Evolutionary conservation across 1,140 invertebrate genomes (phyloP), one percentile per base, ranked within the genome.

Genomic region (Leguminivora glycinivorella): DNA sequence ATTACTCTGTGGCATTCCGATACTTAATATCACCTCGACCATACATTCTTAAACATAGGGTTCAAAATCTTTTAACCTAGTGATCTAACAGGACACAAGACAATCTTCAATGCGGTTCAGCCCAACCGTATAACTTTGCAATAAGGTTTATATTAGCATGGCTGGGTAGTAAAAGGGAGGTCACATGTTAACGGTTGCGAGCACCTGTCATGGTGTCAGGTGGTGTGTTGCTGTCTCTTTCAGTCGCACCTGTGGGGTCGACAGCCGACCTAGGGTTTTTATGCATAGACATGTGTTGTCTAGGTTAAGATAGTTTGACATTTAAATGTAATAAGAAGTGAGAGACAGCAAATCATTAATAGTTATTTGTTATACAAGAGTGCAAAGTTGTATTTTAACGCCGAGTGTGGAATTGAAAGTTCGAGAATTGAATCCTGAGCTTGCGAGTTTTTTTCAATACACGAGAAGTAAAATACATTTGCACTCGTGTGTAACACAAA

Each of bases 181-280:
- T n/a, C n/a, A 43, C n/a, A 43, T 43, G 17, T 52, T 52, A 52
- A 52, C 47, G 47, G 47, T 52, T n/a, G 7, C 17, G 3, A 52
- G 7, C 47, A 52, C 47, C 47, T 52, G 47, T 52, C 47, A 22
- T 52, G 7, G n/a, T 52, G 47, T 52, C 47, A 52, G 47, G 47
- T 52, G 47, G 47, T 52, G 47, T 22, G 4, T 1, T 52, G 47
- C 19, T 22, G 19, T 52, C 47, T 52, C 47, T 19, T 9, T 52
- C 47, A 9, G 7, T 22, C 19, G 47, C 47, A 52, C 47, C 47
- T 52, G 47, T 52, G 17, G 17, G 47, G 47, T 52, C 47, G 47
- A 22, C 47, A 52, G 17, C 47, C 47, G 47, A 52, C 47, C 19
- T 52, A 52, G 47, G 2, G 5, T 52, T 52, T 52, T 52, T 52